Conservation (phyloP, 2,113 vertebrate species). For the Carassius gibelio region DNA sequence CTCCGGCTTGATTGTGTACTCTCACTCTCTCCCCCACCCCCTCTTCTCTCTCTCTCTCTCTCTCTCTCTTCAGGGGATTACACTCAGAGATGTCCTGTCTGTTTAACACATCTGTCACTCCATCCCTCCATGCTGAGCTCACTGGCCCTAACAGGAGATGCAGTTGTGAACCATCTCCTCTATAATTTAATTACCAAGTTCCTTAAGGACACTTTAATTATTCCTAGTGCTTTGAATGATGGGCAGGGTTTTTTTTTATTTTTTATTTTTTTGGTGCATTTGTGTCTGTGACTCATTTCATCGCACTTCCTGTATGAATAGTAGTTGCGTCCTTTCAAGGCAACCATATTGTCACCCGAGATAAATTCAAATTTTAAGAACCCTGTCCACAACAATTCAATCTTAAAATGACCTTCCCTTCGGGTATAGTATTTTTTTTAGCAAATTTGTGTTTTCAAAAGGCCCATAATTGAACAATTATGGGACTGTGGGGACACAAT, state of each 20-base stretch:
- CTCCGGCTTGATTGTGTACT: neutral
- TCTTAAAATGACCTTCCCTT: conserved; percentile 17
- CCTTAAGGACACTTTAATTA: neutral
- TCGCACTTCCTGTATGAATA: neutral
- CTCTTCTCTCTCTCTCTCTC: neutral
- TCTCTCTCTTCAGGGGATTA: conserved; percentile 46
- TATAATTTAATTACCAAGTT: neutral
- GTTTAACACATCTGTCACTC: conserved; percentile 50
- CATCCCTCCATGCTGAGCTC: neutral
- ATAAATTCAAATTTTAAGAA: neutral
- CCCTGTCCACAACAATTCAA: neutral
- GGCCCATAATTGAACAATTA: neutral
- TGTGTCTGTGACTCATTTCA: too few relatives aligned
- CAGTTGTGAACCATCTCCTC: neutral
- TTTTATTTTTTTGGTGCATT: too few relatives aligned
- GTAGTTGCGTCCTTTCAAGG: neutral
- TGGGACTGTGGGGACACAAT: conserved; percentile 3
- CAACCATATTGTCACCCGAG: neutral
- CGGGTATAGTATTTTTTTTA: conserved; percentile 18
- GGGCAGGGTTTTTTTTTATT: too few relatives aligned
- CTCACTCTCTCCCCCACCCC: neutral
- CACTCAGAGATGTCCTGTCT: conserved; percentile 11
- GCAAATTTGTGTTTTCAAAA: neutral
- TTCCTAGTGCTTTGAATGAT: too few relatives aligned
- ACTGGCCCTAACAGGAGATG: neutral